Conservation (phyloP, 2,888 invertebrate species). For the Alviniconcha strummeri region DNA sequence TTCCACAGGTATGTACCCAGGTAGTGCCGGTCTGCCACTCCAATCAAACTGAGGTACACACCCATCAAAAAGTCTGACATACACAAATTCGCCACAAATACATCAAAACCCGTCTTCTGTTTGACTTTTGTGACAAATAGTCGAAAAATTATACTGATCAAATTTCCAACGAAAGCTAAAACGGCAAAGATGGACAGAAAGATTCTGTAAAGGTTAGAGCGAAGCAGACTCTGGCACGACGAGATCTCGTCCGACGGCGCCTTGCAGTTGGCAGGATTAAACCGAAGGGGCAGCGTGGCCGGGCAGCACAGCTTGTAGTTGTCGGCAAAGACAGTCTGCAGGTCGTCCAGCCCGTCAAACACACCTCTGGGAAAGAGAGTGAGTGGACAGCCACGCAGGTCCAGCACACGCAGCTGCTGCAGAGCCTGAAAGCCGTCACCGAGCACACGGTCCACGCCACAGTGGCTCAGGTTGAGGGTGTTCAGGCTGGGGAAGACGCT, state of each 20-base stretch:
- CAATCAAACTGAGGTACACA: conserved; percentile 14
- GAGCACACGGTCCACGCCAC: background rate
- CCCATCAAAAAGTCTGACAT: conserved; percentile 19
- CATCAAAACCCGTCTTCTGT: background rate
- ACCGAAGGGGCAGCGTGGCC: background rate
- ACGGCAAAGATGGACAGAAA: conserved; percentile 30
- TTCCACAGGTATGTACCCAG: conserved; percentile 18
- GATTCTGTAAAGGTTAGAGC: conserved; percentile 28
- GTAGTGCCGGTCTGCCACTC: conserved; percentile 15
- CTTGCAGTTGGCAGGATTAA: conserved; percentile 21
- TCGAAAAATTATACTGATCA: conserved; percentile 29
- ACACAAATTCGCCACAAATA: conserved; percentile 1
- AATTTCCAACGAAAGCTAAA: conserved; percentile 32
- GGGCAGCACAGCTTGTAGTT: conserved; percentile 26
- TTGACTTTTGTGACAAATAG: background rate
- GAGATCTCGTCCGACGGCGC: conserved; percentile 37
- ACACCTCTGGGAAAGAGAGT: background rate
- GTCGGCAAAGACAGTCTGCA: background rate
- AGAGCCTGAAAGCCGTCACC: conserved; percentile 14
- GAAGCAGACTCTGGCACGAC: conserved; percentile 33
- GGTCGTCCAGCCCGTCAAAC: background rate
- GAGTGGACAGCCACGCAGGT: conserved; percentile 11
- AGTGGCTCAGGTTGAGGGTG: background rate
- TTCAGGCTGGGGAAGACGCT: background rate
- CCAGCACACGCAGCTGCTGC: conserved; percentile 12